Percentiles rank a stretch among this genome's conserved stretches.
These are phyloP conservation scores for Lycodopsis pacificus DNA, from an alignment of 2,797 vertebrate species.

Conservation along the genomic window DNA sequence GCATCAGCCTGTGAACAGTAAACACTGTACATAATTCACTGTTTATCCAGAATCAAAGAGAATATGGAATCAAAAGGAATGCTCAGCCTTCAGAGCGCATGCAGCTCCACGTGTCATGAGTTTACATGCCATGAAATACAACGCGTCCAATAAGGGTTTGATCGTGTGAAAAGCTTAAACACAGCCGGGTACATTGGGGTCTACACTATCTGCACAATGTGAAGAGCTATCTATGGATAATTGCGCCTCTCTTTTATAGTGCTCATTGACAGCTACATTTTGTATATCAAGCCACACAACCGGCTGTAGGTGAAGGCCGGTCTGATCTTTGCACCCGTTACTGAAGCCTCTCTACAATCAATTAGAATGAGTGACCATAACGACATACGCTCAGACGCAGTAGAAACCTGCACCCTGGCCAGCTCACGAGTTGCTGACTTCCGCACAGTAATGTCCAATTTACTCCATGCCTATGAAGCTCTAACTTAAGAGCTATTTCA, in stretches of 20 bases:
- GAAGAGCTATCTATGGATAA: background rate
- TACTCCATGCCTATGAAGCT: conserved; percentile 31
- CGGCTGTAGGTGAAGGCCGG: background rate
- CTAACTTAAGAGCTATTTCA: conserved; percentile 57
- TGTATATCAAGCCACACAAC: background rate
- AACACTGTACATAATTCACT: conserved; percentile 17
- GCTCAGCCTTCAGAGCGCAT: background rate
- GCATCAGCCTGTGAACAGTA: conserved; percentile 6
- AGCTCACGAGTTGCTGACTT: conserved; percentile 17
- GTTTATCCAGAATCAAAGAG: conserved; percentile 33
- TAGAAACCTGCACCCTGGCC: background rate
- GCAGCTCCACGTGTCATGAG: background rate
- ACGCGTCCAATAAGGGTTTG: background rate
- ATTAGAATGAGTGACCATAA: background rate
- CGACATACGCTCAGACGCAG: background rate
- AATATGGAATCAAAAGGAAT: conserved; percentile 14
- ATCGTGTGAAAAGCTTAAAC: background rate
- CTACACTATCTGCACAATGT: background rate
- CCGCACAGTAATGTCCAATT: conserved; percentile 26
- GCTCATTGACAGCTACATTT: background rate
- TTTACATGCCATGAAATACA: background rate
- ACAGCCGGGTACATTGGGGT: background rate
- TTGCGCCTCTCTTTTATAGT: background rate
- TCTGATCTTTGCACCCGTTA: background rate
- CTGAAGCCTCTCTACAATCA: background rate